Percentiles rank a stretch among this genome's conserved stretches.
phyloP scores from a whole-genome alignment of 2,888 invertebrate species.

The Hyposoter dolosus region DNA sequence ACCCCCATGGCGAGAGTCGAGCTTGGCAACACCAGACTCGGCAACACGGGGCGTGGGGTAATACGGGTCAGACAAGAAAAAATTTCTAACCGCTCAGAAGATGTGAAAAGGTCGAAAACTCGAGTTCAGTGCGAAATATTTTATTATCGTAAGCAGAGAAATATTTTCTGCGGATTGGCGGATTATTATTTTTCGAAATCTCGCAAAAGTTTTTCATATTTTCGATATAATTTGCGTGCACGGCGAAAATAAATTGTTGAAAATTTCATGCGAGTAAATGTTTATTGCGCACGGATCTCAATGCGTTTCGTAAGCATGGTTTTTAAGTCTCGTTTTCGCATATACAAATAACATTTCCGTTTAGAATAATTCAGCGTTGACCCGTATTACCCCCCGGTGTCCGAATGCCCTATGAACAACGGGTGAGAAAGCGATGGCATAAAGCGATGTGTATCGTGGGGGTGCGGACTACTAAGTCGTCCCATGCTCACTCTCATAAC shows the following conservation, averaged over 20 bases:
- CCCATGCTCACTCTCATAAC: constrained; percentile 39
- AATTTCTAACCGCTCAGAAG: neutral
- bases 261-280: neutral
- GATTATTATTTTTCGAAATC: neutral
- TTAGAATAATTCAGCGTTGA: neutral
- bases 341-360: neutral
- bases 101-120: neutral
- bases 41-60: constrained; percentile 6
- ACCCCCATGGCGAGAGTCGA: constrained; percentile 59
- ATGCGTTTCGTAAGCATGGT: neutral
- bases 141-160: neutral
- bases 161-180: neutral
- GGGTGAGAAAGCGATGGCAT: constrained; percentile 44
- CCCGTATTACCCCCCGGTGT: constrained; percentile 34
- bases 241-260: neutral
- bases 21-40: constrained; percentile 54
- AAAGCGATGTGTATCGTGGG: constrained; percentile 35
- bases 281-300: neutral
- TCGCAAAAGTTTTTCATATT: neutral
- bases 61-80: constrained; percentile 45
- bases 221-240: neutral
- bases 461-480: constrained; percentile 62
- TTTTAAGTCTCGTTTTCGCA: neutral
- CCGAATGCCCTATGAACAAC: constrained; percentile 1
- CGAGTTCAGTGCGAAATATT: neutral